These are phyloP conservation scores for Brachylomia viminalis DNA, from an alignment of 2,888 invertebrate genomes.

Conservation along the genomic window DNA sequence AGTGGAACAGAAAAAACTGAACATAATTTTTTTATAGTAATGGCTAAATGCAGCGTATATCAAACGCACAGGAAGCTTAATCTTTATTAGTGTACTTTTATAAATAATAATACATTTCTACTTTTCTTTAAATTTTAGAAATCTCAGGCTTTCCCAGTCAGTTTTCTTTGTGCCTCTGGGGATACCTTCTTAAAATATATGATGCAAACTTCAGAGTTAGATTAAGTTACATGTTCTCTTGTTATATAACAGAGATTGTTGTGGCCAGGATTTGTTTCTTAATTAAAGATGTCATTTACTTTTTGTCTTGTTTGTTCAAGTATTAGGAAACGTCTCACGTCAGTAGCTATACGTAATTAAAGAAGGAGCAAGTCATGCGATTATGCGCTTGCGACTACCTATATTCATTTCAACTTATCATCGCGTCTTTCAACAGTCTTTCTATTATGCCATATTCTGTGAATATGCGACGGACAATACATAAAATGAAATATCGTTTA, in stretches of 20 bases:
- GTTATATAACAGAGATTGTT: conserved; percentile 8
- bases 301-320: conserved; percentile 3
- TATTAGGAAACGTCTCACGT: conserved; percentile 1
- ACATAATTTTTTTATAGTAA: too few relatives aligned
- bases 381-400: background rate
- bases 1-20: too few relatives aligned
- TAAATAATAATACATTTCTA: background rate
- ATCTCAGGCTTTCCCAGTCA: background rate
- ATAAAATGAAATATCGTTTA: background rate
- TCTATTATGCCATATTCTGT: background rate
- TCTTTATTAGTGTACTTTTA: background rate
- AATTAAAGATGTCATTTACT: conserved; percentile 6
- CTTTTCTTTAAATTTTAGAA: background rate
- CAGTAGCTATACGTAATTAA: conserved; percentile 8
- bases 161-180: background rate
- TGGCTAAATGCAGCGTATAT: background rate
- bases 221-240: conserved; percentile 24
- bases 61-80: background rate
- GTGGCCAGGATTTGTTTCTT: conserved; percentile 10
- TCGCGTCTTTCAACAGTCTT: too few relatives aligned
- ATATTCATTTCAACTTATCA: background rate
- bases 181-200: too few relatives aligned
- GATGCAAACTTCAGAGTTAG: conserved; percentile 16
- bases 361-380: background rate
- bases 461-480: background rate